Conservation (phyloP, 2,113 vertebrate species). For the Bombycilla garrulus region DNA sequence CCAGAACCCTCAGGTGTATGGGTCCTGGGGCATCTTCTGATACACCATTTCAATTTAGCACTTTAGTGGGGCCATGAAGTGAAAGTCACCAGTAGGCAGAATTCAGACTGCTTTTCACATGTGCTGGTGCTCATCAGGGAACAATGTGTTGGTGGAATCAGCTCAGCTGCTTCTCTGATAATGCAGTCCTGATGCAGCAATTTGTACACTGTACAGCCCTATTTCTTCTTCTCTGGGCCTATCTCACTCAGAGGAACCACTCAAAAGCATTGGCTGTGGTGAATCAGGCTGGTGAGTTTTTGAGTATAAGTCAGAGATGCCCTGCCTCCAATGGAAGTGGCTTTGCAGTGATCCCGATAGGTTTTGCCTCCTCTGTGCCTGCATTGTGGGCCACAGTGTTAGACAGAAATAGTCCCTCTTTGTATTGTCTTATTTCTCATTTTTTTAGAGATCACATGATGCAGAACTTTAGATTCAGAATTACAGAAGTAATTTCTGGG, state of each 20-base stretch:
- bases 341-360: background rate
- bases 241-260: background rate
- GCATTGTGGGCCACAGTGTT: too few relatives aligned
- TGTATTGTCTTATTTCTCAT: background rate
- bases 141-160: background rate
- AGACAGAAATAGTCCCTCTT: background rate
- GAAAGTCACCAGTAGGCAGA: background rate
- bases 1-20: background rate
- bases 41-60: background rate
- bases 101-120: accelerated
- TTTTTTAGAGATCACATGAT: background rate
- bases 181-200: background rate
- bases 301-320: background rate
- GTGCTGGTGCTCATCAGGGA: accelerated
- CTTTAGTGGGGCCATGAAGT: background rate
- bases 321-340: background rate
- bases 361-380: background rate
- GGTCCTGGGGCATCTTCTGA: background rate
- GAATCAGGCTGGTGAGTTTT: background rate
- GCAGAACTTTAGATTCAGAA: too few relatives aligned
- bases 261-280: background rate
- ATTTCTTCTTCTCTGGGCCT: background rate
- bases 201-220: background rate
- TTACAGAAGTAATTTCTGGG: background rate
- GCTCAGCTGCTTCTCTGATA: background rate